Evolutionary conservation across 2,888 invertebrate species (phyloP).

Genomic region (Drosophila anomelani): DNA sequence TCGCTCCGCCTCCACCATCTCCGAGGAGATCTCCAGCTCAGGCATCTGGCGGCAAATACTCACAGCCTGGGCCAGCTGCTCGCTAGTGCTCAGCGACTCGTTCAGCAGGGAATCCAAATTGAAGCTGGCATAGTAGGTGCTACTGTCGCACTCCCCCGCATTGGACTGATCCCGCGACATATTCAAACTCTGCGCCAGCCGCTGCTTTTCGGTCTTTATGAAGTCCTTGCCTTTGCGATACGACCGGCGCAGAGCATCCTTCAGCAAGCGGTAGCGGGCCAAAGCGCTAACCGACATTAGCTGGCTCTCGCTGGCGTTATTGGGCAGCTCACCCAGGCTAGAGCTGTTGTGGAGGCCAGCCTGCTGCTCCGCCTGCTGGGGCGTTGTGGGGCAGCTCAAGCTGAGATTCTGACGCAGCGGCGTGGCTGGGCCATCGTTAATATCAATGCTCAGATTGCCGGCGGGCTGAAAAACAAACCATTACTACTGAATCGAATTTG

Average conservation of each 20-base stretch:
- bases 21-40: slow-evolving; percentile 85
- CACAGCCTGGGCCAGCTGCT: slow-evolving; percentile 85
- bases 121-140: slow-evolving; percentile 61
- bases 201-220: slow-evolving; percentile 74
- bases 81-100: slow-evolving; percentile 66
- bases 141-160: slow-evolving; percentile 63
- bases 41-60: slow-evolving; percentile 85
- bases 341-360: slow-evolving; percentile 38
- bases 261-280: slow-evolving; percentile 77
- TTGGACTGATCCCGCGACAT: slow-evolving; percentile 64
- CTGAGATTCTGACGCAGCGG: slow-evolving; percentile 48
- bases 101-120: slow-evolving; percentile 76
- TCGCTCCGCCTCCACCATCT: slow-evolving; percentile 86
- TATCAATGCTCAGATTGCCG: slow-evolving; percentile 58
- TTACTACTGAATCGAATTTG: slow-evolving; percentile 29
- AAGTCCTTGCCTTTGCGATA: slow-evolving; percentile 81
- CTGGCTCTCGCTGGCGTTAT: slow-evolving; percentile 50
- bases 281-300: slow-evolving; percentile 66
- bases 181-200: slow-evolving; percentile 69
- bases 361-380: slow-evolving; percentile 49
- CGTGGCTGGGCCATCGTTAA: slow-evolving; percentile 50
- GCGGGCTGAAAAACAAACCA: slow-evolving; percentile 59
- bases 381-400: slow-evolving; percentile 72
- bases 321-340: slow-evolving; percentile 58
- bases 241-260: slow-evolving; percentile 81